Conservation (phyloP, 2,888 invertebrate species). For the Amblyjoppa fuscipennis region DNA sequence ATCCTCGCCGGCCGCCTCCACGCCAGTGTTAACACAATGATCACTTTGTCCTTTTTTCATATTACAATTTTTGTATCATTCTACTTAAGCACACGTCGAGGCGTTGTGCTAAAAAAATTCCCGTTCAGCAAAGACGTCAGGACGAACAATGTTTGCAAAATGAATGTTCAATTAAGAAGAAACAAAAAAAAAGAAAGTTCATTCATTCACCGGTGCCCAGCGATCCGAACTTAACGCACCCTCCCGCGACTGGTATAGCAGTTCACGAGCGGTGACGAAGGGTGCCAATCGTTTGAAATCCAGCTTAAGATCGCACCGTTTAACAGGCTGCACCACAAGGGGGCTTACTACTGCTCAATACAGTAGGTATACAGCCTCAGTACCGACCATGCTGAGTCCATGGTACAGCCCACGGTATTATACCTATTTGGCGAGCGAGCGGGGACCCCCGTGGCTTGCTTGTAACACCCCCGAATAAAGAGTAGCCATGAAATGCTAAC, state of each 20-base stretch:
- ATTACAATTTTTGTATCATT: background rate
- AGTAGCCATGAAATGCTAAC: constrained; percentile 79
- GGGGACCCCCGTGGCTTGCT: constrained; percentile 74
- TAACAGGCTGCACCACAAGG: constrained; percentile 72
- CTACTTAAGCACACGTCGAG: background rate
- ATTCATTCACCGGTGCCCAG: constrained; percentile 5
- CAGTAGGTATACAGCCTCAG: constrained; percentile 16
- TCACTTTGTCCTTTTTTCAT: constrained; percentile 16
- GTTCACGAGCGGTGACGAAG: constrained; percentile 60
- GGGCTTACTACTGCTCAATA: constrained; percentile 45
- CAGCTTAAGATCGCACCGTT: constrained; percentile 81
- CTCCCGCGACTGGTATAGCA: constrained; percentile 59
- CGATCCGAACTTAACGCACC: constrained; percentile 18
- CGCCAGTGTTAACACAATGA: constrained; percentile 26
- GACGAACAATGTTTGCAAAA: too few species aligned
- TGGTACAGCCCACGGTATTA: constrained; percentile 49
- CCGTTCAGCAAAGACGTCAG: too few species aligned
- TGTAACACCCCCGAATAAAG: constrained; percentile 80
- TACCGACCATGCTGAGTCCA: constrained; percentile 11
- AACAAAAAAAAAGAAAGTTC: background rate
- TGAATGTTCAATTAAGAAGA: too few species aligned
- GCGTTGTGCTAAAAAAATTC: too few species aligned
- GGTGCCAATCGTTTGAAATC: constrained; percentile 72
- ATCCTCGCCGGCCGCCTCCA: constrained; percentile 4
- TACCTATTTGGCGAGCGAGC: constrained; percentile 59